Conservation (phyloP, 2,113 vertebrate genomes). For the Paramormyrops kingsleyae region DNA sequence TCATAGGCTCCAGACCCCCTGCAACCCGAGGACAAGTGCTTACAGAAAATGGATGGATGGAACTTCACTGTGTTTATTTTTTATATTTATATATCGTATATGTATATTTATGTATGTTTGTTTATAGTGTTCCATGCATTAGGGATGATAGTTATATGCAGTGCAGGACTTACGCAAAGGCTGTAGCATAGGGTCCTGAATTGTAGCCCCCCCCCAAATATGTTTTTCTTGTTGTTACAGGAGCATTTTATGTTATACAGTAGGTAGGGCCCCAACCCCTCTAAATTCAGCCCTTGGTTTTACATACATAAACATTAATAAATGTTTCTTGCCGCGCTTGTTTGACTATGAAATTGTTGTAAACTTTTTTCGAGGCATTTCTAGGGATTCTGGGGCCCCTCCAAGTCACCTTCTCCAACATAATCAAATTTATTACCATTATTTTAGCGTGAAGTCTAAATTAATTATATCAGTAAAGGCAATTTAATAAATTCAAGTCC, state of each 20-base stretch:
- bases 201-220: neutral
- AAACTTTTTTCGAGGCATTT: neutral
- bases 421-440: neutral
- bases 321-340: neutral
- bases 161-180: neutral
- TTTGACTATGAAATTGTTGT: neutral
- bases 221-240: neutral
- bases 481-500: neutral
- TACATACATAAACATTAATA: neutral
- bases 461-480: neutral
- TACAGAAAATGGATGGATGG: neutral
- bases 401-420: neutral
- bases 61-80: neutral
- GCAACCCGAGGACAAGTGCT: neutral
- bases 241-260: neutral
- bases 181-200: neutral
- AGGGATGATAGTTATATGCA: neutral
- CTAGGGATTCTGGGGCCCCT: neutral
- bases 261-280: neutral
- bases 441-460: neutral
- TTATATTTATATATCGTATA: neutral
- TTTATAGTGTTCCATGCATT: neutral
- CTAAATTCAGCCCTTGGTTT: neutral
- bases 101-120: too few relatives aligned
- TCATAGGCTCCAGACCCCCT: neutral